Conservation (phyloP, 1,140 invertebrate species). For the Lamellibrachia luymesi region DNA sequence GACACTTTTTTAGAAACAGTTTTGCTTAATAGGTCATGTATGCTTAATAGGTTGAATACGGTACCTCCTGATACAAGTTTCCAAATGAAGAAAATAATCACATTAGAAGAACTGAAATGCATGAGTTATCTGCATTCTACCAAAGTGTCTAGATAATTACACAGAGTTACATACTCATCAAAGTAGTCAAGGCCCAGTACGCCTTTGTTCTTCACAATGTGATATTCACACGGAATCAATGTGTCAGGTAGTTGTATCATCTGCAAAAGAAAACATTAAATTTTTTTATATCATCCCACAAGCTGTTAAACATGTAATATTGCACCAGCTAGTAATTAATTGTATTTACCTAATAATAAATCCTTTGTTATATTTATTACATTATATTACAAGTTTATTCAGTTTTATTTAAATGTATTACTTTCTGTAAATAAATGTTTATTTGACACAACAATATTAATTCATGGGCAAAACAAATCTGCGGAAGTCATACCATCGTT, state of each 20-base stretch:
- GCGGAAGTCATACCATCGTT: too few species aligned
- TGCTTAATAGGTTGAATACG: too few species aligned
- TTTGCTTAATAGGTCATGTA: too few species aligned
- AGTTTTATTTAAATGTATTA: too few species aligned
- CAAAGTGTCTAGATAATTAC: neutral
- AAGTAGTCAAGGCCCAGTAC: slow-evolving; percentile 52
- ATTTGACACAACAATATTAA: too few species aligned
- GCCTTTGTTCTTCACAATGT: slow-evolving; percentile 56
- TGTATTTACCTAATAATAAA: neutral
- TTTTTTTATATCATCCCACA: neutral
- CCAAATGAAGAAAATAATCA: too few species aligned
- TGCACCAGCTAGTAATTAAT: neutral
- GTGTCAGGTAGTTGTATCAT: slow-evolving; percentile 49
- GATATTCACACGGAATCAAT: slow-evolving; percentile 55
- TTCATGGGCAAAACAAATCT: too few species aligned
- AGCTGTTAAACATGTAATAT: neutral
- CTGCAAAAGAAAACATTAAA: slow-evolving; percentile 32
- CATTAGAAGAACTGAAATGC: neutral
- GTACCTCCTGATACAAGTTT: too few species aligned
- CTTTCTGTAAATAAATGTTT: too few species aligned
- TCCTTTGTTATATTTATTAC: neutral
- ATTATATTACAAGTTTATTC: neutral
- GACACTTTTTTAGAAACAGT: too few species aligned
- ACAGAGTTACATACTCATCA: slow-evolving; percentile 48
- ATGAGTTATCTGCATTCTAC: neutral